Conservation (phyloP, 2,888 invertebrate species). For the Phengaris alcon region DNA sequence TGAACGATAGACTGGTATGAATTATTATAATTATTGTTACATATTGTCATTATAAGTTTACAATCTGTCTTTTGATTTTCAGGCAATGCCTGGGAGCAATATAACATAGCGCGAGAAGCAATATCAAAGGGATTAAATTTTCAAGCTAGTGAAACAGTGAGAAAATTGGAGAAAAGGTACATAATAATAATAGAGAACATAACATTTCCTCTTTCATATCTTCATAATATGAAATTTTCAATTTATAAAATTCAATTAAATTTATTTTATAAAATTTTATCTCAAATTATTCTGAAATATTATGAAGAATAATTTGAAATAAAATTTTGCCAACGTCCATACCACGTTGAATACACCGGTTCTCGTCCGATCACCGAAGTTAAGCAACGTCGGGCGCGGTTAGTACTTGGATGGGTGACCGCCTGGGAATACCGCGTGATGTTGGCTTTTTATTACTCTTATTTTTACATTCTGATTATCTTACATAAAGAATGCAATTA, state of each 20-base stretch:
- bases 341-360: constrained; percentile 72
- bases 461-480: not conserved
- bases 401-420: constrained; percentile 75
- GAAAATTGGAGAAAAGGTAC: constrained; percentile 51
- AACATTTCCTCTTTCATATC: too few relatives aligned
- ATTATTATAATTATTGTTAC: not conserved
- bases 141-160: constrained; percentile 43
- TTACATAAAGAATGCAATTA: not conserved
- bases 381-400: constrained; percentile 71
- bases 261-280: too few relatives aligned
- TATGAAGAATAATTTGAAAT: too few relatives aligned
- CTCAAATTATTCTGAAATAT: too few relatives aligned
- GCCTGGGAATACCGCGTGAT: constrained; percentile 42
- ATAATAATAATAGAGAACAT: not conserved
- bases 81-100: constrained; percentile 65
- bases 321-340: constrained; percentile 48
- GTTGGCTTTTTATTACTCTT: constrained; percentile 36
- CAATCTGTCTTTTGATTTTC: constrained; percentile 37
- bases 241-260: too few relatives aligned
- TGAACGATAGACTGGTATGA: too few relatives aligned
- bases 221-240: too few relatives aligned
- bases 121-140: constrained; percentile 58
- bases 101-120: constrained; percentile 58
- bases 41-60: too few relatives aligned
- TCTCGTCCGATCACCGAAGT: constrained; percentile 77